Evolutionary conservation across 2,888 invertebrate genomes (phyloP), one percentile per base, ranked within the genome.

Genomic region (Leucoma salicis): DNA sequence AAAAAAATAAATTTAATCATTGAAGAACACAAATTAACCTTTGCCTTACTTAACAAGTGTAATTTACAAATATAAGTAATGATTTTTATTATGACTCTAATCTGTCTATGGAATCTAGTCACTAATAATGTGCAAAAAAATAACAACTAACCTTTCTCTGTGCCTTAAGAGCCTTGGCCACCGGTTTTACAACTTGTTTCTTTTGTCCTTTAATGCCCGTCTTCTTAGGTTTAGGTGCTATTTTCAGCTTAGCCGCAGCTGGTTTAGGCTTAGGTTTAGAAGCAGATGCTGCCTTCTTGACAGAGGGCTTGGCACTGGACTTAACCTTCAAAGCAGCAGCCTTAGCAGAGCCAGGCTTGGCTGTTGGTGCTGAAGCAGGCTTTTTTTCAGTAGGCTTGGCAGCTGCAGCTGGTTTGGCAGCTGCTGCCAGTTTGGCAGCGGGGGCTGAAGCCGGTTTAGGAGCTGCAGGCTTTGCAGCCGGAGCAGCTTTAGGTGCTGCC

Each of bases 81-180:
- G n/a, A n/a, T n/a, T n/a, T n/a, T n/a, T n/a, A n/a, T n/a, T n/a
- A n/a, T n/a, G n/a, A n/a, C n/a, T n/a, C n/a, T n/a, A n/a, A n/a
- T n/a, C n/a, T n/a, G n/a, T n/a, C n/a, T n/a, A n/a, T n/a, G n/a
- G n/a, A n/a, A n/a, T n/a, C n/a, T n/a, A n/a, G n/a, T 4, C 6
- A 16, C 8, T 11, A 25, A 25, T 6, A 25, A 11, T n/a, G 2
- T n/a, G 8, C 2, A 10, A 10, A 27, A n/a, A 6, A n/a, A 27
- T 21, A 45, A 42, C 28, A 29, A 35, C 70, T 78, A 74, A 96
- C 96, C 94, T 96, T 97, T 66, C 94, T 95, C 81, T 96, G 96
- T 12, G 95, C 93, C 79, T 95, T 96, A 57, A 95, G 92, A 42
- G 97, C 97, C 74, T 95, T 96, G 37, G 93, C 91, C 50, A 95